Conservation (phyloP, 2,888 invertebrate genomes). For the Lacanobia oleracea region DNA sequence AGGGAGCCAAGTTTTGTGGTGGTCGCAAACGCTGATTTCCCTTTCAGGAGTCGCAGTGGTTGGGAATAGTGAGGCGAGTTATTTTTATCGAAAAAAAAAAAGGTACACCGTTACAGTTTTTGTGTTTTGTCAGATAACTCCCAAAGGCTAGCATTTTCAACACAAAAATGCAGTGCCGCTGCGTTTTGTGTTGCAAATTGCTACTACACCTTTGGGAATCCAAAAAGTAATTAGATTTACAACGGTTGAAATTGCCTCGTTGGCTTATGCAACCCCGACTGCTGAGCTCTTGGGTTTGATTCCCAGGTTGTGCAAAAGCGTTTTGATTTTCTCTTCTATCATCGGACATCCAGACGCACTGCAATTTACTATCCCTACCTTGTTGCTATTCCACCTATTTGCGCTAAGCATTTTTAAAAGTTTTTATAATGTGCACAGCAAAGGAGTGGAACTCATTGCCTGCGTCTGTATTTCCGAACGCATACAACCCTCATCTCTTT, state of each 20-base stretch:
- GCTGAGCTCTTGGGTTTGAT: neutral
- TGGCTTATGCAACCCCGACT: neutral
- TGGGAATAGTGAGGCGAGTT: too few species aligned
- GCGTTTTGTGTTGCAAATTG: constrained; percentile 29
- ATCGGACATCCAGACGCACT: too few species aligned
- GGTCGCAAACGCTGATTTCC: neutral
- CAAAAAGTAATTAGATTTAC: constrained; percentile 20
- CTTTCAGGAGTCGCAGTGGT: neutral
- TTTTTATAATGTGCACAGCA: too few species aligned
- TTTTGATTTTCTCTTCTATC: too few species aligned
- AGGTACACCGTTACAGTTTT: neutral
- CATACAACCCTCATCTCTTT: too few species aligned
- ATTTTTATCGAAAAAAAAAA: neutral
- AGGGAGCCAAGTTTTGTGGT: neutral
- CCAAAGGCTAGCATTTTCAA: constrained; percentile 31
- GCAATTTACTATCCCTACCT: too few species aligned
- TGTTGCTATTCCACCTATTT: too few species aligned
- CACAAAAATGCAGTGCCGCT: constrained; percentile 22
- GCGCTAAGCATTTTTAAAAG: too few species aligned
- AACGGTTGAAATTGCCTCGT: neutral
- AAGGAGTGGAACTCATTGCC: too few species aligned
- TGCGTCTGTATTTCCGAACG: too few species aligned
- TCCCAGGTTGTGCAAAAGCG: neutral
- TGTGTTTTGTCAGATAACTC: constrained; percentile 3
- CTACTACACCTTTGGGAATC: constrained; percentile 30